Evolutionary conservation across 2,113 vertebrate genomes (phyloP), one percentile per base, ranked within the genome.

Genomic region (Gopherus evgoodei): DNA sequence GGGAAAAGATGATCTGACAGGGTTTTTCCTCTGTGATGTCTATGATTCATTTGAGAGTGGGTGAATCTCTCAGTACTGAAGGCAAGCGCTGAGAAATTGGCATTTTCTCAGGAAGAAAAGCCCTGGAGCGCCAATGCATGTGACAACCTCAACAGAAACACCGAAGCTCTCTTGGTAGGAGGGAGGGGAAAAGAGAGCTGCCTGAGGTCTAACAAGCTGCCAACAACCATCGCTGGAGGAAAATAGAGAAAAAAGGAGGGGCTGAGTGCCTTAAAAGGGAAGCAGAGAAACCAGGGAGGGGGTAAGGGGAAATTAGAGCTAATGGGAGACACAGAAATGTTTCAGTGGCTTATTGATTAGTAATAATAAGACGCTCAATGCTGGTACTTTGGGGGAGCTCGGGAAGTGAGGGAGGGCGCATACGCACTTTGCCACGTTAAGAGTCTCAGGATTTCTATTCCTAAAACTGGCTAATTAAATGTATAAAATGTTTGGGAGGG

Each of bases 1-100:
- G 91, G 96, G 89, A 89, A 88, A 97, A 92, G 42, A 97, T 97
- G 95, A 97, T 76, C 94, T 47, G 49, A 27, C 62, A 94, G 75
- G 57, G 2, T 91, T 93, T 94, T 95, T 95, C 93, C 92, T 82
- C 84, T 91, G 72, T 90, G 21, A 88, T 84, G 89, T 53, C 94
- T 2, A 1, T 97, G 97, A 98, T 91, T 98, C 97, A 97, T 88
- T 11, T 3, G 44, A 56, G 49, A 96, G 88, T 47, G 79, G 83
- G 75, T 94, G 97, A 97, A 86, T 84, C 96, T 86, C 84, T 83
- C 87, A 59, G 86, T 4, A 96, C 81, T 31, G 94, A 90, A 94
- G 93, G 47, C 83, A 92, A 87, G 85, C 62, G 82, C 49, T 88
- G 69, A 97, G 89, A 91, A 96, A 89, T 44, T 57, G 96, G 90